Evolutionary conservation across 2,888 invertebrate genomes (phyloP).

Genomic region (Hipparchia semele): DNA sequence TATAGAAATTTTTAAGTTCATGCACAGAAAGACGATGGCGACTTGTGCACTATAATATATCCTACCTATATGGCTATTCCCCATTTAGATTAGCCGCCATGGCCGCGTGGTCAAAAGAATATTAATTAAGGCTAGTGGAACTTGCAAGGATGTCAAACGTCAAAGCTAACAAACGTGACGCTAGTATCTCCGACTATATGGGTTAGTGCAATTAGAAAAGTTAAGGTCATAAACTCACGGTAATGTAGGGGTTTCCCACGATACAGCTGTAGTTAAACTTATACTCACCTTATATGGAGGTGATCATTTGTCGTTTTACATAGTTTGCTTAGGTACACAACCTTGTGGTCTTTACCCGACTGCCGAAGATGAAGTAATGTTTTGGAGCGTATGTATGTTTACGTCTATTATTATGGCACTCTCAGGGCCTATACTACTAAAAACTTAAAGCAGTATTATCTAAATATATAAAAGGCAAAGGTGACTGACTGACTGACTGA

Average conservation of each 20-base stretch:
- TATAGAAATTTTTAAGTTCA: too few relatives aligned
- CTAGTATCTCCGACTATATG: conserved; percentile 16
- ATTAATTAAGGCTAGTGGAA: not conserved
- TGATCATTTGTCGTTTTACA: conserved; percentile 1
- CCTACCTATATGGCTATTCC: too few relatives aligned
- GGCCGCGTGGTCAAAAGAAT: not conserved
- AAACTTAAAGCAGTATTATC: too few relatives aligned
- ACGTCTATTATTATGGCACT: too few relatives aligned
- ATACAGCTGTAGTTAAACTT: not conserved
- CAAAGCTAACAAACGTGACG: conserved; percentile 14
- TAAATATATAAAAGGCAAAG: too few relatives aligned
- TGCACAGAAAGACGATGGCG: too few relatives aligned
- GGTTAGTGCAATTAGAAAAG: conserved; percentile 22
- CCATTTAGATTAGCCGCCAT: too few relatives aligned
- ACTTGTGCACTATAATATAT: too few relatives aligned
- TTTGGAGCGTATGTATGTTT: too few relatives aligned
- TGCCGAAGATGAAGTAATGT: too few relatives aligned
- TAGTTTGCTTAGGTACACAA: not conserved
- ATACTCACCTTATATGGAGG: not conserved
- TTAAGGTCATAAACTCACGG: conserved; percentile 24
- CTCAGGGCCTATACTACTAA: too few relatives aligned
- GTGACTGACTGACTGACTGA: too few relatives aligned
- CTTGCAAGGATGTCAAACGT: not conserved
- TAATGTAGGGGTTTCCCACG: conserved; percentile 26
- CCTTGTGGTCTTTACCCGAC: not conserved